Base-by-base conservation (phyloP, 1,140 invertebrate species). In the Nephotettix cincticeps region DNA sequence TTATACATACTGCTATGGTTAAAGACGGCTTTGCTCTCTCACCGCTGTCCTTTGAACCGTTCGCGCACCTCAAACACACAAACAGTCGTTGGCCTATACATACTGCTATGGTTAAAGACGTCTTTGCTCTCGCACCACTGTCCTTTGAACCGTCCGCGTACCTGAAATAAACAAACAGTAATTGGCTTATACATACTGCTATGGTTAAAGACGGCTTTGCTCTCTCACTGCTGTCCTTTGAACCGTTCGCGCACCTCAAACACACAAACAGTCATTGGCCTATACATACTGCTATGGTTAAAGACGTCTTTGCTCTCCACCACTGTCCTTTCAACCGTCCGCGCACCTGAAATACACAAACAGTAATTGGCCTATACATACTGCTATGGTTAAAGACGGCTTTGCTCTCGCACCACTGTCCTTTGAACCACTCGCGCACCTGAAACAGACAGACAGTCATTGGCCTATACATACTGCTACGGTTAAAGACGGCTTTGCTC, bases 351-450 rank as follows among this genome's bases (percentile, higher is more conserved):
- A 40, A 40, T 17, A 40, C 6, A 40, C 6, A 84, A 80, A 84
- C 84, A 75, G 83, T 81, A 79, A 82, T 82, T 76, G 83, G 83
- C 78, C 81, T 80, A 83, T 86, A 87, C 85, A 86, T 86, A 87
- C 86, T 87, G 84, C 84, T 84, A 75, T 83, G 83, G 80, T 84
- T 86, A 79, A 82, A 84, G 79, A 87, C 85, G 81, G 90, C 88
- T 87, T 94, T 93, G 78, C 86, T 89, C 83, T 93, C 91, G 84
- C 93, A 95, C 76, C 91, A 87, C 80, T 89, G 86, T 78, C 93
- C 93, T 79, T 87, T 88, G 86, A 88, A 94, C 76, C 91, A 91
- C 79, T 91, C 90, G 75, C n/a, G n/a, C n/a, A n/a, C n/a, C n/a
- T 9, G 36, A 9, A 17, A 40, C 6, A 84, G 84, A 78, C 83